A percentile compares a stretch with the other conserved stretches of the same genome.
These are phyloP conservation scores for Halesus radiatus DNA, from an alignment of 1,140 invertebrate species.

Conservation along the genomic window DNA sequence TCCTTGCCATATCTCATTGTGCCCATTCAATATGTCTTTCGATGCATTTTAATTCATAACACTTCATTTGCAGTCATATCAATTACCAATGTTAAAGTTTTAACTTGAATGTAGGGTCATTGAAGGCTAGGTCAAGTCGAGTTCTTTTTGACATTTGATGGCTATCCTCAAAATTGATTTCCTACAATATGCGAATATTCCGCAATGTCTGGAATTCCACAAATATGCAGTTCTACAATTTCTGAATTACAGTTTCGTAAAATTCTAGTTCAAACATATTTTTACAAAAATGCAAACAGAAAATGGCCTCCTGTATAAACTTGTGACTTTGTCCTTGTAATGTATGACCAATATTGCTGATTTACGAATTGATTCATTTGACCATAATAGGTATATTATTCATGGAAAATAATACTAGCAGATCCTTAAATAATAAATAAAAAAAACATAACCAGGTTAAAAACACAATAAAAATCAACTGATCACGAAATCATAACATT, in stretches of 20 bases:
- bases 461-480: no score
- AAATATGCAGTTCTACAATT: background rate
- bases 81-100: background rate
- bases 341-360: background rate
- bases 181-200: background rate
- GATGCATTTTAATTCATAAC: conserved; percentile 18
- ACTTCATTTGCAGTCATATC: background rate
- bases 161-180: conserved; percentile 1
- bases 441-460: no score
- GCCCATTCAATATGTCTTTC: background rate
- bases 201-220: background rate
- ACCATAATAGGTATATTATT: no score
- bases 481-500: no score
- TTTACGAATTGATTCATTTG: no score
- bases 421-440: no score
- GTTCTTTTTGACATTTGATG: conserved; percentile 41
- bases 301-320: conserved; percentile 21
- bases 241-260: background rate
- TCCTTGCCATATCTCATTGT: background rate
- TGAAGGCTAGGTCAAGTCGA: conserved; percentile 28
- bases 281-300: conserved; percentile 4
- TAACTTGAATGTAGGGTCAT: conserved; percentile 19
- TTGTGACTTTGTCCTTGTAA: conserved; percentile 9
- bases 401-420: no score
- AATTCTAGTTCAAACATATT: background rate